Evolutionary conservation across 2,113 vertebrate genomes (phyloP), one percentile per base, ranked within the genome.

Genomic region (Macquaria australasica): DNA sequence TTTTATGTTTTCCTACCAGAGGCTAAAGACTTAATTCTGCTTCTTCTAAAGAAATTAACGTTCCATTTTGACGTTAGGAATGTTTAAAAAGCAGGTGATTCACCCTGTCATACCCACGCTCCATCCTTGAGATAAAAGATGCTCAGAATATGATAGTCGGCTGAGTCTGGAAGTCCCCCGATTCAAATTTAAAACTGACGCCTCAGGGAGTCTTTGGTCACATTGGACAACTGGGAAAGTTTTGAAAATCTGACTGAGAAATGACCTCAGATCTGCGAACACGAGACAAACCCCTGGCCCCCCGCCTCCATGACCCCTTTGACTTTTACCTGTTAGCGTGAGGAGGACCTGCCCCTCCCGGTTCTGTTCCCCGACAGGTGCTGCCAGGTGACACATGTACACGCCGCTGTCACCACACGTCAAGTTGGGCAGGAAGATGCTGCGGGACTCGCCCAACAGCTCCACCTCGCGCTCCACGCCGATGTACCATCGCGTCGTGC

Each of bases 331-430:
- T 85, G 73, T 12, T 3, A 96, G 48, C 0, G 0, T 73, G 51
- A 96, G 93, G 6, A 31, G 12, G 21, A 94, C 37, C 21, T 45
- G 7, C 12, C 91, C 90, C 0, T 92, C 82, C 12, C 69, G 84
- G 88, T 93, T 94, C 78, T 89, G 86, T 50, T 96, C 85, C 6
- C 95, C 96, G 23, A 95, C 73, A 0, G 95, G 93, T 6, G 95
- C 94, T 0, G 83, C 77, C 68, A 96, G 85, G 39, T 85, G 71
- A 55, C 96, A 96, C 5, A 1, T 1, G 84, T 96, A 96, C 28
- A 50, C 11, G 12, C 94, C 95, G 31, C 25, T 3, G 73, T 96
- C 94, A 0, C 16, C 16, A 8, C 85, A 84, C 0, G 89, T 91
- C 48, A 93, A 77, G 48, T 93, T 93, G 62, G 86, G 63, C 75